These are phyloP conservation scores for Allacma fusca DNA, from an alignment of 2,888 invertebrate species.

Conservation along the genomic window DNA sequence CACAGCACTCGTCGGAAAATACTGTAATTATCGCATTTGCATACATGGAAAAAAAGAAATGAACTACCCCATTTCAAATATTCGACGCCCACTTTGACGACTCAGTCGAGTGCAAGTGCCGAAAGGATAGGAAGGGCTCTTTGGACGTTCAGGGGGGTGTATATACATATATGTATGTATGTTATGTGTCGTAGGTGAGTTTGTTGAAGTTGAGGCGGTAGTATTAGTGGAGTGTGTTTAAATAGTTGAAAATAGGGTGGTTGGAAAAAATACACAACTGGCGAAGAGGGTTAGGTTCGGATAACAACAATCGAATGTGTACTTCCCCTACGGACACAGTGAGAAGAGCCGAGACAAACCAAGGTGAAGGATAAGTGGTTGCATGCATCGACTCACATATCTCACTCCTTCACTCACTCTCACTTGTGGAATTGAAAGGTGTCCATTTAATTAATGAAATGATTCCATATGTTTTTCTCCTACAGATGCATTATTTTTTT, in stretches of 20 bases:
- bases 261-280: conserved; percentile 1
- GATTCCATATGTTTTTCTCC: conserved; percentile 44
- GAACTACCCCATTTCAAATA: not conserved
- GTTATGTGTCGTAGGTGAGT: not conserved
- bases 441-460: conserved; percentile 49
- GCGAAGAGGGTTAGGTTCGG: not conserved
- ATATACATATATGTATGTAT: not conserved
- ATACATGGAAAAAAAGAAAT: not conserved
- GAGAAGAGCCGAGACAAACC: not conserved
- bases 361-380: conserved; percentile 24
- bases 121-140: not conserved
- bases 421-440: conserved; percentile 40
- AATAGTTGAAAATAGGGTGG: not conserved
- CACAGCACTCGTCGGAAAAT: too few species aligned
- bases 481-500: conserved; percentile 21
- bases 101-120: not conserved
- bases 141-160: not conserved
- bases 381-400: not conserved
- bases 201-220: not conserved
- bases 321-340: not conserved
- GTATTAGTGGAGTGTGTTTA: not conserved
- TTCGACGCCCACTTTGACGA: too few species aligned
- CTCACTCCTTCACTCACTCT: conserved; percentile 31
- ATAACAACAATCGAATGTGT: not conserved
- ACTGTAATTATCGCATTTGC: too few species aligned